Conservation (phyloP, 2,888 invertebrate species). For the Opisthograptis luteolata region DNA sequence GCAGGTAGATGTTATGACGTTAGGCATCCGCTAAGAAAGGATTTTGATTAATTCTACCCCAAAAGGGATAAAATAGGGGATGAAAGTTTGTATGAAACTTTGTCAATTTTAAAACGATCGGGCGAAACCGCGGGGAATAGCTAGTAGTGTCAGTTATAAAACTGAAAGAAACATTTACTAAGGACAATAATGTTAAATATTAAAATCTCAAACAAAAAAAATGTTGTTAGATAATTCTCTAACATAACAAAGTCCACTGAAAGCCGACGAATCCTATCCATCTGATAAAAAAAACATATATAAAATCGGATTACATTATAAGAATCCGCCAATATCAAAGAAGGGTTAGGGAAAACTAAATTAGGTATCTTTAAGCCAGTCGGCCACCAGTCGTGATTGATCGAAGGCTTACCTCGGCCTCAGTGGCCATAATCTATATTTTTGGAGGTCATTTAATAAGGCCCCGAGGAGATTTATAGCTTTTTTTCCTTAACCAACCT, state of each 20-base stretch:
- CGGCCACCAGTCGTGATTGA: constrained; percentile 44
- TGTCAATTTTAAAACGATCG: no score
- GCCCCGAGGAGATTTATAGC: constrained; percentile 34
- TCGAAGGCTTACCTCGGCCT: constrained; percentile 43
- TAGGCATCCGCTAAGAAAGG: no score
- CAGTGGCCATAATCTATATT: constrained; percentile 39
- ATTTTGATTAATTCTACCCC: no score
- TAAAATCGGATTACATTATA: constrained; percentile 24
- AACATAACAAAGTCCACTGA: background rate
- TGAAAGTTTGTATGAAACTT: no score
- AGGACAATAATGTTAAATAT: no score
- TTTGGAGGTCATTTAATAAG: constrained; percentile 40
- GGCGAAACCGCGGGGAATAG: no score
- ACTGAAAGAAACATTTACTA: background rate
- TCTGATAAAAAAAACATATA: constrained; percentile 4
- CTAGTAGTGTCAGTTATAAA: no score
- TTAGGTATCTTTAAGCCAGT: constrained; percentile 43
- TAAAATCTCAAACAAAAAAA: background rate
- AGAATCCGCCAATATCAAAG: constrained; percentile 36
- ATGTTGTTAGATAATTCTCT: background rate
- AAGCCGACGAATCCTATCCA: background rate
- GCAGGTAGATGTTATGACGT: no score
- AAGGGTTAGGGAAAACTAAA: constrained; percentile 43
- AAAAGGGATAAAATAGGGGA: no score
- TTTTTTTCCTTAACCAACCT: constrained; percentile 26